Evolutionary conservation across 2,797 vertebrate genomes (phyloP), one percentile per base, ranked within the genome.

Genomic region (Rhyacichthys aspro): DNA sequence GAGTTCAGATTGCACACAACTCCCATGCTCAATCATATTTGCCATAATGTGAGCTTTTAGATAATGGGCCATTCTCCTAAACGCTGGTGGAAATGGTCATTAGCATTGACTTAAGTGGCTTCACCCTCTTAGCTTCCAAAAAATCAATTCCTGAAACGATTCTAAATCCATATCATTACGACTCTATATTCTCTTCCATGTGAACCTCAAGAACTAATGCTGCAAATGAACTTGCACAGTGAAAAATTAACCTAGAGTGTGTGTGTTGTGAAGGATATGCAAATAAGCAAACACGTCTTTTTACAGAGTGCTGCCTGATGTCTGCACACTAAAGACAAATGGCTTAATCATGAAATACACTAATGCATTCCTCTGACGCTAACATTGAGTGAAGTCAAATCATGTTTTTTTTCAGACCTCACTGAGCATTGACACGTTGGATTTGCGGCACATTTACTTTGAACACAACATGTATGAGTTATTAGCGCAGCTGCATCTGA

Each of bases 21-120:
- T 86, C 84, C 84, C 79, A 84, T 72, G 83, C 80, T 78, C 89
- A 89, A 88, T 92, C 88, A 88, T 91, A 92, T 93, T 89, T 92
- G 87, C 89, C 88, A 89, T 90, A 91, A 92, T 86, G 89, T 81
- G 80, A 85, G 89, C 91, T 90, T 91, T 92, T 84, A 89, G 88
- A 90, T 90, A 78, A 91, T 90, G 90, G 88, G 86, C 77, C 74
- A 54, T 84, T 85, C 90, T 83, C 78, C 90, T 92, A 88, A 91
- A 90, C 74, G 86, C 79, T 76, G 34, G 82, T 90, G 85, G 89
- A 92, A 91, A 90, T 82, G 86, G 88, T 93, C 91, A 90, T 94
- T 94, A 94, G 90, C 88, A 76, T 88, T 90, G 88, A 88, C 90
- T 83, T 91, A 91, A 91, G 91, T 90, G 90, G 87, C 86, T 92